Percentiles rank a stretch among this genome's conserved stretches.
Evolutionary conservation across 2,888 invertebrate genomes (phyloP).

Genomic region (Eristalis intricaria): DNA sequence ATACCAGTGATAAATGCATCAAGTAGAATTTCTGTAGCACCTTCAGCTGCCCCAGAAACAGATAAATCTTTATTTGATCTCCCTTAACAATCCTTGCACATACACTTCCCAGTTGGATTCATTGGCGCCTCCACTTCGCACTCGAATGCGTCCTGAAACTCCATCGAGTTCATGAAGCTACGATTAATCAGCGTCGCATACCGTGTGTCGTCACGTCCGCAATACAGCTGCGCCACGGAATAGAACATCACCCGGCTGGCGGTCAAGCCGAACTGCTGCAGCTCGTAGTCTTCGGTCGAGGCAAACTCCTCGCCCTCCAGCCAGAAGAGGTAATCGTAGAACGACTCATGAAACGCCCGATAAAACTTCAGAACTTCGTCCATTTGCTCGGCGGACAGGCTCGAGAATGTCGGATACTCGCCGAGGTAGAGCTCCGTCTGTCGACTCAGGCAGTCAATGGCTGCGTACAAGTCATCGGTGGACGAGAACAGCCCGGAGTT

Average conservation of each 20-base stretch:
- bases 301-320: slow-evolving; percentile 78
- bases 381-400: slow-evolving; percentile 73
- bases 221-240: slow-evolving; percentile 78
- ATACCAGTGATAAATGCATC: too few species aligned
- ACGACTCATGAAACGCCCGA: slow-evolving; percentile 76
- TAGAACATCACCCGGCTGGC: slow-evolving; percentile 77
- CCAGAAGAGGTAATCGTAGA: slow-evolving; percentile 78
- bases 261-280: slow-evolving; percentile 76
- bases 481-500: slow-evolving; percentile 75
- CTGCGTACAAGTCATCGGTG: slow-evolving; percentile 78
- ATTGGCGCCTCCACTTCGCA: slow-evolving; percentile 75
- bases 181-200: slow-evolving; percentile 76
- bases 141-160: slow-evolving; percentile 77
- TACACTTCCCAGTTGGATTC: slow-evolving; percentile 78
- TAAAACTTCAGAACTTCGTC: slow-evolving; percentile 75
- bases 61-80: neutral
- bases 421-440: slow-evolving; percentile 74
- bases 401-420: slow-evolving; percentile 73
- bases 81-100: slow-evolving; percentile 72
- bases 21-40: too few species aligned
- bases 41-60: too few species aligned
- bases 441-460: slow-evolving; percentile 77
- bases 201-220: slow-evolving; percentile 75
- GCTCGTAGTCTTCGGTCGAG: slow-evolving; percentile 78
- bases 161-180: slow-evolving; percentile 77